phyloP scores from a whole-genome alignment of 1,140 invertebrate genomes.

The Leptestheria dahalacensis region DNA sequence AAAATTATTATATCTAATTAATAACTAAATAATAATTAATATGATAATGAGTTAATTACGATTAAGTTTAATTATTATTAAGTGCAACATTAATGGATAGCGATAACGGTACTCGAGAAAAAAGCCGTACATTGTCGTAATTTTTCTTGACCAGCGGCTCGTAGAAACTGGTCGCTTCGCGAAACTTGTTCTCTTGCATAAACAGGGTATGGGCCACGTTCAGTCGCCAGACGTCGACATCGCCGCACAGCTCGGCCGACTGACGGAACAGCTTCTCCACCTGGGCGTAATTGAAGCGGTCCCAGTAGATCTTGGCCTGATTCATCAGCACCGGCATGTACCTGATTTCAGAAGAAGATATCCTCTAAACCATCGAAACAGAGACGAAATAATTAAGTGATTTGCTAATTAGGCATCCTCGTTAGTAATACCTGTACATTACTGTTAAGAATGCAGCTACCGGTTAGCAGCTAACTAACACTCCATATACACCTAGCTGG shows the following conservation, averaged over 20 bases:
- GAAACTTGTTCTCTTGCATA: slow-evolving; percentile 98
- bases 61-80: too few relatives aligned
- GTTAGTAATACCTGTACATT: too few relatives aligned
- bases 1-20: slow-evolving; percentile 7
- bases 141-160: slow-evolving; percentile 95
- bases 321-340: slow-evolving; percentile 94
- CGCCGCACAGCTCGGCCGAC: slow-evolving; percentile 94
- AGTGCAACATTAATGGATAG: too few relatives aligned
- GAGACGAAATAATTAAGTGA: too few relatives aligned
- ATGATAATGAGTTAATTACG: too few relatives aligned
- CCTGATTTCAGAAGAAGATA: slow-evolving; percentile 30
- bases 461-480: too few relatives aligned
- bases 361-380: too few relatives aligned
- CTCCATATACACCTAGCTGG: too few relatives aligned
- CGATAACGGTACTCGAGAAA: too few relatives aligned
- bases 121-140: slow-evolving; percentile 84
- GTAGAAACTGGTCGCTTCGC: slow-evolving; percentile 95
- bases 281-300: slow-evolving; percentile 85
- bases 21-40: too few relatives aligned
- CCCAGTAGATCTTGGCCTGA: slow-evolving; percentile 98
- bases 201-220: slow-evolving; percentile 98
- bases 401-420: too few relatives aligned
- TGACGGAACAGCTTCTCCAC: slow-evolving; percentile 90
- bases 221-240: slow-evolving; percentile 90
- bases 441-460: too few relatives aligned